Evolutionary conservation across 2,888 invertebrate species (phyloP), one percentile per base, ranked within the genome.

Genomic region (Eudasyphora cyanicolor): DNA sequence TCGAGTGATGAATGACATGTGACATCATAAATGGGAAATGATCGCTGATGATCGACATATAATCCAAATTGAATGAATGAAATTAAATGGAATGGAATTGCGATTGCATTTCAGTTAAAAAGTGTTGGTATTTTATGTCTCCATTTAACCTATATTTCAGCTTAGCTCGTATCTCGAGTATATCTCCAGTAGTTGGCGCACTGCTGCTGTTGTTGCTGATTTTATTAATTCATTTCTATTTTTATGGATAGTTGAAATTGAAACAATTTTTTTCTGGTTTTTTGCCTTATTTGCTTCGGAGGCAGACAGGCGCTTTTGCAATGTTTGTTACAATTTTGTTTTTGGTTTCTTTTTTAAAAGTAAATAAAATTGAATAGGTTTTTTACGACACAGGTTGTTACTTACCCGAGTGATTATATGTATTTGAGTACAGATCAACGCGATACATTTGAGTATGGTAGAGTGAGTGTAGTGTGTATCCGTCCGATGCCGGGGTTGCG

Each of bases 181-280:
- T 38, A 2, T 38, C n/a, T n/a, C n/a, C n/a, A n/a, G n/a, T n/a
- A n/a, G n/a, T n/a, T n/a, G n/a, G n/a, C n/a, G n/a, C n/a, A n/a
- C n/a, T n/a, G n/a, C n/a, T n/a, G n/a, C n/a, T n/a, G n/a, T 38
- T 32, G 32, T 32, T 32, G 4, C 32, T 32, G 32, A 12, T 38
- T 38, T 38, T 38, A 38, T 38, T 38, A 32, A 32, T 32, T 32
- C 32, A 32, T 32, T 32, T 32, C 32, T 32, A 32, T 38, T 38
- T 38, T 10, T 38, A 38, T 38, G 38, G 38, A 38, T 10, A 38
- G 12, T 38, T 38, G 38, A 32, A 32, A 32, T 32, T 32, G 32
- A 38, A 38, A 38, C 38, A 38, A n/a, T n/a, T n/a, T 38, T 38
- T 38, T 38, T 62, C 60, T 74, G n/a, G 74, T 62, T 73, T n/a